A percentile compares a stretch with the other conserved stretches of the same genome.
These are phyloP conservation scores for Laothoe populi DNA, from an alignment of 2,888 invertebrate genomes.

Conservation along the genomic window DNA sequence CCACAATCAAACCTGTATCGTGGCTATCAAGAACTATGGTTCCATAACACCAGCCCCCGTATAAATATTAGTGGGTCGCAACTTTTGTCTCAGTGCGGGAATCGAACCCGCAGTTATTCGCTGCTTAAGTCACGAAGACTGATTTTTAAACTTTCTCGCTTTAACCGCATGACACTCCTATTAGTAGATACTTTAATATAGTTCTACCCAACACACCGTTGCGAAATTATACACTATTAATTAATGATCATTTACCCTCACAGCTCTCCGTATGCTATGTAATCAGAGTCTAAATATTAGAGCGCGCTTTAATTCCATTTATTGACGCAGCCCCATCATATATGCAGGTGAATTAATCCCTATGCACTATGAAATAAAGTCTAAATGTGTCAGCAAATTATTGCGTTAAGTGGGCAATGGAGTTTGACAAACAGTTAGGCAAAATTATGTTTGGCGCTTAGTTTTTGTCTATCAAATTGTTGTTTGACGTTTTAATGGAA, in stretches of 20 bases:
- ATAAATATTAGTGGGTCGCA: too few relatives aligned
- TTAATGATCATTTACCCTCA: constrained; percentile 12
- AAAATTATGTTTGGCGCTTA: constrained; percentile 54
- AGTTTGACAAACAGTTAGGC: constrained; percentile 52
- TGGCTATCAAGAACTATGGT: too few relatives aligned
- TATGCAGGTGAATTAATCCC: constrained; percentile 17
- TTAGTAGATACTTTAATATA: not conserved
- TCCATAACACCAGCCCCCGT: too few relatives aligned
- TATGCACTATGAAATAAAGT: not conserved
- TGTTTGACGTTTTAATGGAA: constrained; percentile 37
- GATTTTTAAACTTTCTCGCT: too few relatives aligned
- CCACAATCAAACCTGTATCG: too few relatives aligned
- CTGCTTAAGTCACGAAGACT: too few relatives aligned
- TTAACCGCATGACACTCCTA: too few relatives aligned
- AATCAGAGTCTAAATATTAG: constrained; percentile 55
- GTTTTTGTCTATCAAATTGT: constrained; percentile 52
- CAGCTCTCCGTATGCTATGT: constrained; percentile 17
- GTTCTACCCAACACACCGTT: not conserved
- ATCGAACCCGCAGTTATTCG: too few relatives aligned
- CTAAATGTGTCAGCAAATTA: not conserved
- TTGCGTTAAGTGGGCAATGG: constrained; percentile 37
- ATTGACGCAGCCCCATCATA: constrained; percentile 31
- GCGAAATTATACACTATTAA: constrained; percentile 16
- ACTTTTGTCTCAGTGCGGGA: too few relatives aligned
- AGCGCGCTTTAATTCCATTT: constrained; percentile 62